These are phyloP conservation scores for Macrophya alboannulata DNA, from an alignment of 2,888 invertebrate species.

Conservation along the genomic window DNA sequence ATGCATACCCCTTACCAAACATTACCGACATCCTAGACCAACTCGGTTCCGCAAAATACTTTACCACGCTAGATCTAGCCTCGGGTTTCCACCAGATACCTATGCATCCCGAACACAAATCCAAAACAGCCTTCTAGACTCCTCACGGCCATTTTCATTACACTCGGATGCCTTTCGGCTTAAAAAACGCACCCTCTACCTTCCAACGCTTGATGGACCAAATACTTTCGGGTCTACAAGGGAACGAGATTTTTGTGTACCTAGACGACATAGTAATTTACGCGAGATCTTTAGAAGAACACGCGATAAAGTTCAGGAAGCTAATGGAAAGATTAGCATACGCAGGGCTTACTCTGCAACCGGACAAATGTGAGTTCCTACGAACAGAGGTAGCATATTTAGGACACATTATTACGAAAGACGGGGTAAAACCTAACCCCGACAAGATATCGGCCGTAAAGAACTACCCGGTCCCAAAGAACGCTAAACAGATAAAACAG, in stretches of 20 bases:
- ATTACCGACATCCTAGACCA: background rate
- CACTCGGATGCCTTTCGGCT: background rate
- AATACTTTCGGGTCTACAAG: background rate
- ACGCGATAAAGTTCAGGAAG: slow-evolving; percentile 31
- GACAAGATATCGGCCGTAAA: slow-evolving; percentile 56
- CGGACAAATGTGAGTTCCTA: slow-evolving; percentile 57
- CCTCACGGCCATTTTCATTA: slow-evolving; percentile 1
- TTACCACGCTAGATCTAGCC: background rate
- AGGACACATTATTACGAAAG: slow-evolving; percentile 58
- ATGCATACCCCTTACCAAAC: slow-evolving; percentile 13
- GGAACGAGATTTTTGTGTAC: slow-evolving; percentile 46
- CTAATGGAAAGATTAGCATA: slow-evolving; percentile 43
- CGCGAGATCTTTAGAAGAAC: slow-evolving; percentile 47
- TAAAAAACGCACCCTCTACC: background rate
- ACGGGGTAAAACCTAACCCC: slow-evolving; percentile 61
- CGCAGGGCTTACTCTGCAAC: slow-evolving; percentile 48
- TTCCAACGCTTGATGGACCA: slow-evolving; percentile 14
- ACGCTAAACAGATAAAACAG: slow-evolving; percentile 59
- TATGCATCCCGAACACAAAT: background rate
- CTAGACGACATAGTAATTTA: slow-evolving; percentile 58
- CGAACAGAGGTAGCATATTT: slow-evolving; percentile 55
- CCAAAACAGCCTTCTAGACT: background rate
- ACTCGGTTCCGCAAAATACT: slow-evolving; percentile 1
- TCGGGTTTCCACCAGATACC: slow-evolving; percentile 20
- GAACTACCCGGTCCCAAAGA: slow-evolving; percentile 60